A percentile compares a stretch with the other conserved stretches of the same genome.
Evolutionary conservation across 2,113 vertebrate species (phyloP).

Genomic region (Cyanoliseus patagonus): DNA sequence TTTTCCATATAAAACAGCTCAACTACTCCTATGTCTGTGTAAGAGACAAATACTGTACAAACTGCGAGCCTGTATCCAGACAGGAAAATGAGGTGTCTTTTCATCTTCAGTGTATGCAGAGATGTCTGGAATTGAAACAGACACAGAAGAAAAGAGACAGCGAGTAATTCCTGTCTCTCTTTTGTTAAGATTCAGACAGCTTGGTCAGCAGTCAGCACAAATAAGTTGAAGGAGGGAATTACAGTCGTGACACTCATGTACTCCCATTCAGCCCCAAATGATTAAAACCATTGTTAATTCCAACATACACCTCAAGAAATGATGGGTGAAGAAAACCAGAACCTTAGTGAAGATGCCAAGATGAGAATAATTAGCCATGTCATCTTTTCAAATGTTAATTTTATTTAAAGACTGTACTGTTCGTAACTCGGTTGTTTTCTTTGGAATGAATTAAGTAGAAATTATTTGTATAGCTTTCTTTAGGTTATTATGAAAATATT

Average conservation of each 20-base stretch:
- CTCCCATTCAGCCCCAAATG: not conserved
- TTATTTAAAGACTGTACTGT: not conserved
- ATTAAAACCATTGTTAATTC: not conserved
- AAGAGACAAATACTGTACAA: not conserved
- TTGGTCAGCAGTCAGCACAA: slow-evolving; percentile 7
- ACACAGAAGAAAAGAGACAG: not conserved
- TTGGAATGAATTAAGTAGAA: not conserved
- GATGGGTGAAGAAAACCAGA: not conserved
- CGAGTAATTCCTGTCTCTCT: slow-evolving; percentile 21
- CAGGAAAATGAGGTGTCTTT: not conserved
- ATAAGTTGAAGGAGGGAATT: not conserved
- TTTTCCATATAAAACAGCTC: not conserved
- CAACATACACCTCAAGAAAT: not conserved
- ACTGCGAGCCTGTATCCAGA: not conserved
- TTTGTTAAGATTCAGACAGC: not conserved
- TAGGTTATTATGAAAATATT: not conserved
- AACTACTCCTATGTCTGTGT: not conserved
- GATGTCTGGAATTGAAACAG: slow-evolving; percentile 12
- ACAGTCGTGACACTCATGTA: not conserved
- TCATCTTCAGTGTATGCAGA: not conserved
- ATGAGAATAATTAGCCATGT: not conserved
- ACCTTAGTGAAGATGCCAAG: not conserved
- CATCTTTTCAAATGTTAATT: not conserved
- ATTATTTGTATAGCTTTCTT: not conserved
- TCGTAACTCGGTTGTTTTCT: not conserved